Evolutionary conservation across 2,888 invertebrate genomes (phyloP).

Genomic region (Atethmia centrago): DNA sequence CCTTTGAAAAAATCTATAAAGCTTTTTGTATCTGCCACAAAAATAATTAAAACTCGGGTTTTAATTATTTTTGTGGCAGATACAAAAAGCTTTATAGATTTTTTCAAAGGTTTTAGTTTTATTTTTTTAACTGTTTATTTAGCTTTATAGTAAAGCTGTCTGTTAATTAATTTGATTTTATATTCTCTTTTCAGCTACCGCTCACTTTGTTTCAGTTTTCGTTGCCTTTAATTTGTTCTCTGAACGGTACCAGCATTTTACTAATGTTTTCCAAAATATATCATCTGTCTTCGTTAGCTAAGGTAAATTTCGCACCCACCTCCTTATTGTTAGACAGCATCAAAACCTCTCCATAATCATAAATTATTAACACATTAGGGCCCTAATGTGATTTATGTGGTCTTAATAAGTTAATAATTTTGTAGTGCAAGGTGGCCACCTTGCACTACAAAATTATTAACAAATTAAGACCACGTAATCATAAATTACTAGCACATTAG

Average conservation of each 20-base stretch:
- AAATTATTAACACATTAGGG: background rate
- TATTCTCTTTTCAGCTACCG: background rate
- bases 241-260: background rate
- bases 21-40: too few species aligned
- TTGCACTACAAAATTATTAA: too few species aligned
- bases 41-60: too few species aligned
- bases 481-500: too few species aligned
- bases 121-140: background rate
- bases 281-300: background rate
- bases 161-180: background rate
- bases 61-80: conserved; percentile 11
- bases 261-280: background rate
- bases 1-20: too few species aligned
- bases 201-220: background rate
- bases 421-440: too few species aligned
- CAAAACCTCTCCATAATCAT: background rate
- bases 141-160: background rate
- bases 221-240: background rate
- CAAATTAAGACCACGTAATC: too few species aligned
- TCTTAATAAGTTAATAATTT: too few species aligned
- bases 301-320: background rate
- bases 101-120: background rate
- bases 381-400: too few species aligned
- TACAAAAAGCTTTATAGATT: background rate
- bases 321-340: background rate